These are phyloP conservation scores for Tragelaphus strepsiceros DNA, from an alignment of 2,113 vertebrate species.

Conservation along the genomic window DNA sequence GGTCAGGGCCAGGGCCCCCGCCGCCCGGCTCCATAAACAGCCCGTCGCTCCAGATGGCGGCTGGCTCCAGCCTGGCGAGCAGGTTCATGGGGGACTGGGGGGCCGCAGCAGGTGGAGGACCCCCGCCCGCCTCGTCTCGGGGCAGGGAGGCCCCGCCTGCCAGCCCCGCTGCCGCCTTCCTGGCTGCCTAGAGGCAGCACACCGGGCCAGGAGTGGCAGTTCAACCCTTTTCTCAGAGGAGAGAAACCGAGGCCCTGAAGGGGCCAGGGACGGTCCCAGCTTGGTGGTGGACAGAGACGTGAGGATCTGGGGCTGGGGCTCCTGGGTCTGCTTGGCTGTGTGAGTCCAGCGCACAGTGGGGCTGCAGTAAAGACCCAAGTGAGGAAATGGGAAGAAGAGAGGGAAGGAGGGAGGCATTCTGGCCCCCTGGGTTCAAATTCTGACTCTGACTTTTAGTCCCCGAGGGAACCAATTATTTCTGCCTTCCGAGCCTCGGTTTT, in stretches of 20 bases:
- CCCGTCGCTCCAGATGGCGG: constrained; percentile 99
- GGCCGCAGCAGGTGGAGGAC: constrained; percentile 99
- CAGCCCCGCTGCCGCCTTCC: neutral
- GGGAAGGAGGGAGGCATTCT: neutral
- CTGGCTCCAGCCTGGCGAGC: constrained; percentile 99
- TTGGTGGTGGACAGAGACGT: neutral
- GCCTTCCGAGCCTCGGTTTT: neutral
- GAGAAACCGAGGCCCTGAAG: constrained; percentile 20
- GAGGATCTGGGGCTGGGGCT: neutral
- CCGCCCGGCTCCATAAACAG: constrained; percentile 99
- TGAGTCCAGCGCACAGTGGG: neutral
- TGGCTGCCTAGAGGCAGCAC: neutral
- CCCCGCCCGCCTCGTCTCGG: constrained; percentile 58
- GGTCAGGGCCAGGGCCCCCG: constrained; percentile 98
- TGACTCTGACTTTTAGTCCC: neutral
- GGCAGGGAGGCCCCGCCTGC: neutral
- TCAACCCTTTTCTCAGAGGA: neutral
- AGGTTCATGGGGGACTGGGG: constrained; percentile 95
- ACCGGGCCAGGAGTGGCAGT: neutral
- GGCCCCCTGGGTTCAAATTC: neutral
- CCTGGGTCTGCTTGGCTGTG: no score
- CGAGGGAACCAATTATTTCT: neutral
- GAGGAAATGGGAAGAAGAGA: no score
- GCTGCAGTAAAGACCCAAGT: neutral
- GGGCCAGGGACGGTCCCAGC: neutral